phyloP scores from a whole-genome alignment of 2,888 invertebrate species.

The Creontiades dilutus region DNA sequence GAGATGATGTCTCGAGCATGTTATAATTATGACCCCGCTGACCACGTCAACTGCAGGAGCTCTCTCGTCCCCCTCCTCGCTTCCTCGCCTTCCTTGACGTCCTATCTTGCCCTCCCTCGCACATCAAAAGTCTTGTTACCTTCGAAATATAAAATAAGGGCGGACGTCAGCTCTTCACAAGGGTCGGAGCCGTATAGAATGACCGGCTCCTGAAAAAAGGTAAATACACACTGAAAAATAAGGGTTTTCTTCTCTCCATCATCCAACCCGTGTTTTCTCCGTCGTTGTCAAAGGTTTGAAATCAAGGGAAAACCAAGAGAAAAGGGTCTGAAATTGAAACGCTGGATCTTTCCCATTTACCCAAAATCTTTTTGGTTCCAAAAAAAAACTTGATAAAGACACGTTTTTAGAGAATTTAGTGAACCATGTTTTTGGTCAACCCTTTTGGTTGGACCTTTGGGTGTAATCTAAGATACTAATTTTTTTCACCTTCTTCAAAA shows the following conservation, averaged over 20 bases:
- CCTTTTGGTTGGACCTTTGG: too few relatives aligned
- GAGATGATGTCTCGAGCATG: background rate
- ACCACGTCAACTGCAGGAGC: constrained; percentile 11
- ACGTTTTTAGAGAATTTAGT: too few relatives aligned
- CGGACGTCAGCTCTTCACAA: background rate
- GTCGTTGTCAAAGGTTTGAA: too few relatives aligned
- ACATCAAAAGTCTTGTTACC: constrained; percentile 26
- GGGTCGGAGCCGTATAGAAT: background rate
- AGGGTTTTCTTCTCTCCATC: background rate
- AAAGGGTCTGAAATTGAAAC: background rate
- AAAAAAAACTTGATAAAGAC: too few relatives aligned
- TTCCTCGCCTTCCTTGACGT: constrained; percentile 10
- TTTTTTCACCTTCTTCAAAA: too few relatives aligned
- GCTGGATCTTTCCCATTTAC: background rate
- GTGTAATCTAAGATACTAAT: too few relatives aligned
- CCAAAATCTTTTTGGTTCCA: too few relatives aligned
- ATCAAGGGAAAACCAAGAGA: background rate
- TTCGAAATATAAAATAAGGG: constrained; percentile 35
- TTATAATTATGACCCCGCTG: constrained; percentile 38
- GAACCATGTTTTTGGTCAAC: too few relatives aligned
- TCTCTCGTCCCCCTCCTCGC: background rate
- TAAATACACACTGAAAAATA: background rate
- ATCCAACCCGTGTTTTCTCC: background rate
- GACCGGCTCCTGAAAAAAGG: background rate
- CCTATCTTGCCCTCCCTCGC: constrained; percentile 8